These are phyloP conservation scores for Hyposmocoma kahamanoa DNA, from an alignment of 1,140 invertebrate species.

Conservation along the genomic window DNA sequence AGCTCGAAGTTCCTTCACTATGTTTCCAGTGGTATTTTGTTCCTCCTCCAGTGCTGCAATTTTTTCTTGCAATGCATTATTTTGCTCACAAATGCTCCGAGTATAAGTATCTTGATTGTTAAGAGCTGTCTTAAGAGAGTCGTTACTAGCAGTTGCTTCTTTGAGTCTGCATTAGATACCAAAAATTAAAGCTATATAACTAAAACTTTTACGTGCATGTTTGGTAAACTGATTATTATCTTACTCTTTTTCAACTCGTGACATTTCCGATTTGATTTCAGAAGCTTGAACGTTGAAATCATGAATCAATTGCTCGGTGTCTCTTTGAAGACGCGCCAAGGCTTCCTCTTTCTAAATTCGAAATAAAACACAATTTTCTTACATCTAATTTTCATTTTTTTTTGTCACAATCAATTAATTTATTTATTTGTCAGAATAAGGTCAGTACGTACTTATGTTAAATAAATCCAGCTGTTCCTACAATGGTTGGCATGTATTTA, in stretches of 20 bases:
- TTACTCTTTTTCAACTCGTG: constrained; percentile 32
- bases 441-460: too few relatives aligned
- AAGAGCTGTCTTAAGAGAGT: constrained; percentile 24
- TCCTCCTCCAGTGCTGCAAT: constrained; percentile 25
- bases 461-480: too few relatives aligned
- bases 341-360: constrained; percentile 32
- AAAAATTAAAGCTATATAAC: background rate
- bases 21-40: background rate
- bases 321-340: constrained; percentile 22
- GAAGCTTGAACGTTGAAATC: constrained; percentile 24
- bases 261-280: constrained; percentile 19
- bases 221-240: background rate
- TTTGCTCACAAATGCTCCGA: constrained; percentile 25
- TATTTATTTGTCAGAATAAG: too few relatives aligned
- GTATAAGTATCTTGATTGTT: constrained; percentile 30
- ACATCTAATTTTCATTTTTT: too few relatives aligned
- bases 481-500: too few relatives aligned
- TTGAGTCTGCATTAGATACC: constrained; percentile 19
- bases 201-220: background rate
- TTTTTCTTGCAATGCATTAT: constrained; percentile 23
- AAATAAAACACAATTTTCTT: too few relatives aligned
- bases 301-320: constrained; percentile 27
- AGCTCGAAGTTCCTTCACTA: constrained; percentile 14
- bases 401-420: too few relatives aligned
- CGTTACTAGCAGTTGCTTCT: constrained; percentile 18